Evolutionary conservation across 2,797 vertebrate species (phyloP).

Genomic region (Pseudochaenichthys georgianus): DNA sequence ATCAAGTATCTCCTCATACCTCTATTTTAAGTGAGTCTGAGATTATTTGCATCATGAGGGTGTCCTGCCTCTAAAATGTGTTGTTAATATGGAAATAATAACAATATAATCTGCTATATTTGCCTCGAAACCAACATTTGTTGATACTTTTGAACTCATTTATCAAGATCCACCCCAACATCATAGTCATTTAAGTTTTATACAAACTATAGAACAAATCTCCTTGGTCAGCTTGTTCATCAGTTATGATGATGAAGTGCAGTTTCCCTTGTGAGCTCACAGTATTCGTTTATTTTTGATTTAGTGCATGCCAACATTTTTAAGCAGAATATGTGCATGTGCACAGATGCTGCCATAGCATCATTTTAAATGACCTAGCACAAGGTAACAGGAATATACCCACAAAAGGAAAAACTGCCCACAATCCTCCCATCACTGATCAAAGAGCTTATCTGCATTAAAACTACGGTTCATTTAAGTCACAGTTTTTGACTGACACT

Average conservation of each 20-base stretch:
- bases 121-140: background rate
- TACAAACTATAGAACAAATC: constrained; percentile 9
- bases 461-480: constrained; percentile 19
- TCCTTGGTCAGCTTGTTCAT: constrained; percentile 19
- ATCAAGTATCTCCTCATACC: background rate
- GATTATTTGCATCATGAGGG: constrained; percentile 9
- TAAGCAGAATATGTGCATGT: background rate
- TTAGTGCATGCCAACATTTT: constrained; percentile 4
- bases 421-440: constrained; percentile 2
- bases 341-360: background rate
- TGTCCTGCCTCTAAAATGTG: background rate
- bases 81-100: background rate
- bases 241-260: constrained; percentile 13
- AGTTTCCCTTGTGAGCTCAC: constrained; percentile 1
- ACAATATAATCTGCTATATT: background rate
- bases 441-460: constrained; percentile 20
- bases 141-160: background rate
- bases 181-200: background rate
- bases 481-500: constrained; percentile 13
- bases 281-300: constrained; percentile 4
- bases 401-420: background rate
- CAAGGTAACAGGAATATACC: background rate
- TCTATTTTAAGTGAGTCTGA: background rate
- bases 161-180: constrained; percentile 2
- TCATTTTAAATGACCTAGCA: constrained; percentile 14